Evolutionary conservation across 2,797 vertebrate species (phyloP), one percentile per base, ranked within the genome.

Genomic region (Crypturellus tataupa): DNA sequence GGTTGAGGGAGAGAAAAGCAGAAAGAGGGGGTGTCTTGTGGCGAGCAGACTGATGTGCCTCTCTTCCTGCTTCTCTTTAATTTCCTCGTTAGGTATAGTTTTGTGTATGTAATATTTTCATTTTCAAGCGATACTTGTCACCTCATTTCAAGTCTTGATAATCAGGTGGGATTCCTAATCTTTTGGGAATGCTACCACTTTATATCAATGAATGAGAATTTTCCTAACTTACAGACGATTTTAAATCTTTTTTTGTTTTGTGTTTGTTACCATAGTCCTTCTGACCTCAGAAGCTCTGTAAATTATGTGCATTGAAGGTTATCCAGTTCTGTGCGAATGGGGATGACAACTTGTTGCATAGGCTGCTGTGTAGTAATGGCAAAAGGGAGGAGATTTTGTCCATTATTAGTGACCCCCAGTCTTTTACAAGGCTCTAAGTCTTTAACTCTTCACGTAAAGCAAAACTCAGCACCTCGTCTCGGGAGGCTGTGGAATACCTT

Each of bases 21-120:
- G 70, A 56, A 77, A 85, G 70, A 73, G 47, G 55, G 58, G 75
- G 39, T 85, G 58, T 83, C 11, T 42, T 0, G 0, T 92, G 68
- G 78, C 88, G 83, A 93, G 91, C 90, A 97, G 85, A 58, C 6
- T 63, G 69, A 46, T 87, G 77, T 91, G 89, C 91, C 73, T 65
- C 79, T 91, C 85, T 83, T 92, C 73, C 82, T 90, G 6, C 80
- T 82, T 93, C 92, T 95, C 93, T 83, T 87, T 70, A 10, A 49
- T 93, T 77, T 49, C 83, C 68, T 86, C 78, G 56, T 70, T 80
- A 79, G 85, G 46, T 60, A 39, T 58, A 82, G 80, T 75, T 86
- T 76, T 62, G 23, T 49, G 35, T 87, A 77, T 90, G 85, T 59
- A 49, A 21, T 65, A 53, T 42, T 94, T 84, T 84, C 85, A 85